phyloP scores from a whole-genome alignment of 2,888 invertebrate genomes.

The Netelia virgata region DNA sequence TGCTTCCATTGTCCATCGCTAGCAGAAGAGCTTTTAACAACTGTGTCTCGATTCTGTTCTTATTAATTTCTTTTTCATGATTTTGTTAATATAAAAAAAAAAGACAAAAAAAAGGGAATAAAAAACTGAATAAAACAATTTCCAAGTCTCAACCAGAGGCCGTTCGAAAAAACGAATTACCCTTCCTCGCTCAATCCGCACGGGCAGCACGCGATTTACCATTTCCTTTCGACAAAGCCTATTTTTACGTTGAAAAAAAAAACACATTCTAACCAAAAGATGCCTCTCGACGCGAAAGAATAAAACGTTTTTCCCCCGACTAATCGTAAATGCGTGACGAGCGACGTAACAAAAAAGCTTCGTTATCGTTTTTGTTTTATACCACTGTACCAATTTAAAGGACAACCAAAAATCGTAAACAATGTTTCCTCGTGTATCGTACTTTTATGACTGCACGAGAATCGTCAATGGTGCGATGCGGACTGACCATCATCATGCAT shows the following conservation, averaged over 20 bases:
- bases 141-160: background rate
- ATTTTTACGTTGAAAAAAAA: background rate
- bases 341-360: background rate
- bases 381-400: background rate
- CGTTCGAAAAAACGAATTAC: background rate
- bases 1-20: conserved; percentile 52
- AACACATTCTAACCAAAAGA: background rate
- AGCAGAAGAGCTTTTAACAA: conserved; percentile 27
- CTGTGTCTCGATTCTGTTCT: conserved; percentile 29
- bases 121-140: conserved; percentile 13
- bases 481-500: conserved; percentile 72
- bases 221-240: background rate
- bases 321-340: background rate
- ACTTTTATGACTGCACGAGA: conserved; percentile 64
- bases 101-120: background rate
- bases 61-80: conserved; percentile 35
- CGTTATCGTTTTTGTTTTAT: background rate
- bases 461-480: conserved; percentile 83
- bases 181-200: conserved; percentile 10
- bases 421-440: conserved; percentile 42
- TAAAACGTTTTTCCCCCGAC: background rate
- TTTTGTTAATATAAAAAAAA: conserved; percentile 32
- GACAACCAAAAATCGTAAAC: no score
- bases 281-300: background rate
- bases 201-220: conserved; percentile 15